Percentiles rank a stretch among this genome's conserved stretches.
Conservation (phyloP, 2,888 invertebrate species). For the Sepioteuthis lessoniana region DNA sequence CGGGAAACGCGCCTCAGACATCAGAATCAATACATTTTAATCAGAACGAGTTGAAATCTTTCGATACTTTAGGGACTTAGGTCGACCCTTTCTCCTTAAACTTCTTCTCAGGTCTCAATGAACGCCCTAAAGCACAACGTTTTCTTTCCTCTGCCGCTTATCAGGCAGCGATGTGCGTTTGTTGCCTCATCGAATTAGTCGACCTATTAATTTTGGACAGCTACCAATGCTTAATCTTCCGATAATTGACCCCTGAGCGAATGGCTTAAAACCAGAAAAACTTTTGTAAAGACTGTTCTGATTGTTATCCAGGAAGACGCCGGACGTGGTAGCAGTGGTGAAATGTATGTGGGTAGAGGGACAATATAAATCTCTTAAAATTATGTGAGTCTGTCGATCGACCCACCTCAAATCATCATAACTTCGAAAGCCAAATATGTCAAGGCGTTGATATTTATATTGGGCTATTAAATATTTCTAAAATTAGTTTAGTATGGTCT, state of each 20-base stretch:
- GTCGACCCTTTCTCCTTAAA: background rate
- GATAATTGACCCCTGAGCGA: slow-evolving; percentile 17
- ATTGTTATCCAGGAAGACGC: too few relatives aligned
- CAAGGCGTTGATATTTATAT: too few relatives aligned
- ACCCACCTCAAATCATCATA: too few relatives aligned
- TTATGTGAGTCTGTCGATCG: too few relatives aligned
- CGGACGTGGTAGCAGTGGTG: too few relatives aligned
- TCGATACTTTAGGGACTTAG: slow-evolving; percentile 4
- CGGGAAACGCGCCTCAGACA: background rate
- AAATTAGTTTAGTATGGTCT: too few relatives aligned
- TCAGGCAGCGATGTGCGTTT: background rate
- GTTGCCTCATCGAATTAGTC: background rate
- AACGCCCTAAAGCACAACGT: slow-evolving; percentile 8
- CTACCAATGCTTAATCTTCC: background rate
- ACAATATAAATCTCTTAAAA: too few relatives aligned
- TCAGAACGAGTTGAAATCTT: background rate
- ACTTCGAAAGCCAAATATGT: too few relatives aligned
- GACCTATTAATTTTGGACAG: background rate
- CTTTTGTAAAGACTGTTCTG: background rate
- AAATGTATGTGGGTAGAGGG: too few relatives aligned
- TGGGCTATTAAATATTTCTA: too few relatives aligned
- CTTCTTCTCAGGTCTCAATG: background rate
- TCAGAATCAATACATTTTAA: slow-evolving; percentile 20
- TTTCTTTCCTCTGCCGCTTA: background rate
- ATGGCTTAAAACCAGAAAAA: background rate